A percentile compares a stretch with the other conserved stretches of the same genome.
phyloP scores from a whole-genome alignment of 2,113 vertebrate genomes.

The Thinocorus orbignyianus region DNA sequence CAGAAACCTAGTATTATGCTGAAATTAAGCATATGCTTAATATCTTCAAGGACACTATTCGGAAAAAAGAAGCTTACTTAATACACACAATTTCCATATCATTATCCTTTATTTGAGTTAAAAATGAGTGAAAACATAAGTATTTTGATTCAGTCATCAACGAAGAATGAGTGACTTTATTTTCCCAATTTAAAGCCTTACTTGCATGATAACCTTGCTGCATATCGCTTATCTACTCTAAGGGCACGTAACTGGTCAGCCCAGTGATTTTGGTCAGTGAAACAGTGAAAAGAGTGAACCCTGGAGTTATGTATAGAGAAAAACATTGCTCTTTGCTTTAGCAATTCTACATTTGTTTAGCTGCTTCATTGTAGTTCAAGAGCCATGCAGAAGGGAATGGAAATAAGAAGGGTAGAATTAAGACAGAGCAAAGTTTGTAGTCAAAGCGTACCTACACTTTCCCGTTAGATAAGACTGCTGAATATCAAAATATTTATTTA shows the following conservation, averaged over 20 bases:
- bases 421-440: background rate
- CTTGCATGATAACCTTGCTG: background rate
- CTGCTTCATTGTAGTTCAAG: background rate
- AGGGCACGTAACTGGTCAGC: background rate
- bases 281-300: background rate
- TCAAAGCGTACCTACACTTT: background rate
- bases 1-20: background rate
- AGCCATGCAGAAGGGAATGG: background rate
- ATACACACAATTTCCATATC: background rate
- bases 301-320: background rate
- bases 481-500: background rate
- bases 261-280: background rate
- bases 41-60: background rate
- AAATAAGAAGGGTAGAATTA: background rate
- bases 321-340: background rate
- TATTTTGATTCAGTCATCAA: background rate
- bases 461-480: background rate
- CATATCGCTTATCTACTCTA: accelerated
- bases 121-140: background rate
- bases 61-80: background rate
- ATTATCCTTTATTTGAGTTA: background rate
- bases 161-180: background rate
- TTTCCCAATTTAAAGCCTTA: background rate
- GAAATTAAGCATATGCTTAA: background rate
- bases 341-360: background rate